A percentile compares a stretch with the other conserved stretches of the same genome.
These are phyloP conservation scores for Alectoris magna DNA, from an alignment of 2,797 vertebrate genomes.

Conservation along the genomic window DNA sequence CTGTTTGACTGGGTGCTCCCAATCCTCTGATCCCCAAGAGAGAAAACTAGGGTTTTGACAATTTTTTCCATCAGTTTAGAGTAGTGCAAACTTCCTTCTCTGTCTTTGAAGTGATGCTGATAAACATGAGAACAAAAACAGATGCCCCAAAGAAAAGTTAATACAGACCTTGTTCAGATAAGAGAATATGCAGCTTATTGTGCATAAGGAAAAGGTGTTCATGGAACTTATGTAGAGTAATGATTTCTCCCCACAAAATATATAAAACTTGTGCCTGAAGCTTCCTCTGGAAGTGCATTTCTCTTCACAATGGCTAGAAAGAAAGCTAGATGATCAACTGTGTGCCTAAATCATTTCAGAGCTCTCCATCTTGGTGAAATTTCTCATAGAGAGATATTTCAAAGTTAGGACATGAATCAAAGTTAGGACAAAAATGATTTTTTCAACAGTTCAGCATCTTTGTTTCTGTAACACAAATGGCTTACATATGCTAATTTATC, in stretches of 20 bases:
- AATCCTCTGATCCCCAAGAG: background rate
- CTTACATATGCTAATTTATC: background rate
- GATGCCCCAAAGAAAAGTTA: background rate
- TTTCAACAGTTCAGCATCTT: background rate
- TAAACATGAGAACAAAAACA: background rate
- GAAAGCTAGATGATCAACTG: background rate
- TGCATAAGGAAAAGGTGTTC: background rate
- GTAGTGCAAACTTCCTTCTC: background rate
- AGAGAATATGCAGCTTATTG: background rate
- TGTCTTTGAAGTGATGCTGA: background rate
- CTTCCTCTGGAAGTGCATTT: background rate
- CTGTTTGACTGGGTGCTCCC: accelerated
- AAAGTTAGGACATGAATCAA: background rate
- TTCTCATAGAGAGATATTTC: background rate
- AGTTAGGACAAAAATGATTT: background rate
- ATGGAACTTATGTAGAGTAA: background rate
- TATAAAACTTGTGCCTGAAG: background rate
- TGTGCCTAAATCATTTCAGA: background rate
- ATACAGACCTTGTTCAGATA: background rate
- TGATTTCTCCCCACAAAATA: background rate
- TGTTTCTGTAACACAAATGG: background rate
- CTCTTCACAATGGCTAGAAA: background rate
- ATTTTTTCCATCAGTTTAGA: background rate
- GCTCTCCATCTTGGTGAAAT: background rate
- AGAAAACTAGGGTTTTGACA: background rate